phyloP scores from a whole-genome alignment of 2,113 vertebrate species.

The Rousettus leschenaultii region DNA sequence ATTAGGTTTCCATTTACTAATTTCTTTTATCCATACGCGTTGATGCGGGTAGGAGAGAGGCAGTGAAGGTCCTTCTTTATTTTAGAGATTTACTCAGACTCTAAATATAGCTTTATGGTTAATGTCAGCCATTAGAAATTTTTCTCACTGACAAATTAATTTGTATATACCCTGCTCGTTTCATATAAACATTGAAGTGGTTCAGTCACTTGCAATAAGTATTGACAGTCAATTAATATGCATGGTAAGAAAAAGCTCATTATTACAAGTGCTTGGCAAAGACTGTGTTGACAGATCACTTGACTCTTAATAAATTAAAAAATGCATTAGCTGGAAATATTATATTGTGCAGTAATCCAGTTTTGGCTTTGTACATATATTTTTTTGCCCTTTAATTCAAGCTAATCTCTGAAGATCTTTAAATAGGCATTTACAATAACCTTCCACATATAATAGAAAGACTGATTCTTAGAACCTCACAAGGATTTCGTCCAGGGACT shows the following conservation, averaged over 20 bases:
- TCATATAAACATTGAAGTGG: neutral
- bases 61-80: neutral
- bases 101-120: neutral
- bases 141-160: neutral
- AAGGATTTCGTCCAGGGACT: neutral
- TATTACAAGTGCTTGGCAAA: neutral
- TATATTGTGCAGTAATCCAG: neutral
- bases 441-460: neutral
- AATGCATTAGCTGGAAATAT: neutral
- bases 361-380: neutral
- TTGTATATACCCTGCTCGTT: neutral
- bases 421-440: neutral
- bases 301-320: neutral
- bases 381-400: neutral
- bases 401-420: conserved; percentile 26
- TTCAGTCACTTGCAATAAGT: neutral
- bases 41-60: neutral
- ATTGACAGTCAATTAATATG: neutral
- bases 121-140: neutral
- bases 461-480: neutral
- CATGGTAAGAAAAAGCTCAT: neutral
- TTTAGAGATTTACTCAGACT: neutral
- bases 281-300: neutral
- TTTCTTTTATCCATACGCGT: neutral
- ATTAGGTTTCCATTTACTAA: neutral